Conservation (phyloP, 2,113 vertebrate species). For the Miniopterus natalensis region DNA sequence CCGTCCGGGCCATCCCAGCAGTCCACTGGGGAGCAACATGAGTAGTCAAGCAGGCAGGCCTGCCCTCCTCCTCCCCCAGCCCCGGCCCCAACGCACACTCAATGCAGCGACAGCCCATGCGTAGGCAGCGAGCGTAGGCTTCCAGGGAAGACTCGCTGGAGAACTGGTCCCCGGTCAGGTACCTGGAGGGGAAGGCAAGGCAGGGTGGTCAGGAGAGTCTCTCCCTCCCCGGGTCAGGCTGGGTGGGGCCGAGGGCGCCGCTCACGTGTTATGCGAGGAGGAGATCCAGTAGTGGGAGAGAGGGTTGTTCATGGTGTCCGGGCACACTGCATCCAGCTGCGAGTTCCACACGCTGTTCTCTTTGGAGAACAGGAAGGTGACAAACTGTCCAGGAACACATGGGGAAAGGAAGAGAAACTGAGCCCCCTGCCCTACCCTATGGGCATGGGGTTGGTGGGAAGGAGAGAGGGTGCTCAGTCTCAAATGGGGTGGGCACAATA, state of each 20-base stretch:
- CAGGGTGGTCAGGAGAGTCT: too few species aligned
- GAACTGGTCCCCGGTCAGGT: conserved; percentile 99
- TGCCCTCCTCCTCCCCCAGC: accelerated
- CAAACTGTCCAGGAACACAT: conserved; percentile 90
- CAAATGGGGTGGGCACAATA: accelerated
- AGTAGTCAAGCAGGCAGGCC: background rate
- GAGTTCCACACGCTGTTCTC: conserved; percentile 98
- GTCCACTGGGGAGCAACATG: conserved; percentile 91
- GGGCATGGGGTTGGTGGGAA: background rate
- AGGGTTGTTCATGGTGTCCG: conserved; percentile 97
- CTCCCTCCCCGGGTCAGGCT: background rate
- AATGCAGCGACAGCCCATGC: conserved; percentile 99
- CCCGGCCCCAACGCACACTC: conserved; percentile 90
- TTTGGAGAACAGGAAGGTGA: conserved; percentile 99
- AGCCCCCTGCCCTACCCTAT: background rate
- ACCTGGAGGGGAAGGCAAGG: conserved; percentile 87
- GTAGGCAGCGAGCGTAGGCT: conserved; percentile 97
- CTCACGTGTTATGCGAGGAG: conserved; percentile 99
- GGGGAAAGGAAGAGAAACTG: conserved; percentile 17
- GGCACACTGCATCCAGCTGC: conserved; percentile 92
- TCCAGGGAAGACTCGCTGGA: conserved; percentile 99
- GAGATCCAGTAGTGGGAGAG: conserved; percentile 99
- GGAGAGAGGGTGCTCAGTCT: background rate
- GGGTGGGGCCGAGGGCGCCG: background rate
- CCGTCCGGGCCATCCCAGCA: conserved; percentile 99